Base-by-base conservation (phyloP, 2,113 vertebrate species). In the Balaeniceps rex region DNA sequence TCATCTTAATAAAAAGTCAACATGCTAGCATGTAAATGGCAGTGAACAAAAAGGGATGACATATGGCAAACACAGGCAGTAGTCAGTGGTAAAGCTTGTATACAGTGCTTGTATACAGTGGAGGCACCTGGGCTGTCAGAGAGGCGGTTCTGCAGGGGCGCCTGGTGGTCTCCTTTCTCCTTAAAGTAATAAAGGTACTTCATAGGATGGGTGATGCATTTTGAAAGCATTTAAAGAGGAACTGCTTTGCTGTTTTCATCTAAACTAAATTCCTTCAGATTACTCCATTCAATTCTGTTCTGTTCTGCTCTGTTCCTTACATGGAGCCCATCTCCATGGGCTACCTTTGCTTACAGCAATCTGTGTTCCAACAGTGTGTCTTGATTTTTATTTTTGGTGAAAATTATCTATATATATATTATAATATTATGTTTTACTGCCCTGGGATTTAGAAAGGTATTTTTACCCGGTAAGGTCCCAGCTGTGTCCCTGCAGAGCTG, bases 1-100 rank as follows among this genome's bases (percentile, higher is more conserved):
- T 61, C 87, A 91, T 77, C 58, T 93, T 77, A 85, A 82, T 63
- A 88, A 95, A 92, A 96, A 97, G 44, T 85, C 74, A 97, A 58
- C 49, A 81, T 96, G 80, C 61, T 63, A 91, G 26, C 9, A 33
- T 34, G 57, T 49, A 92, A 97, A 92, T 76, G 65, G 12, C 92
- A 92, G 52, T 22, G 69, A 91, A 47, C 26, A 89, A 77, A 72
- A 75, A 49, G 9, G 38, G 68, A 57, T 5, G 21, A 38, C 70
- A 86, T 19, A 36, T 38, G 54, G 79, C 54, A 94, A 94, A 82
- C 40, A 76, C 9, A 69, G n/a, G 69, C 4, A 0, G 49, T 14
- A 76, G 65, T 65, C 83, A 60, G 65, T 40, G 65, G 33, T 66
- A 68, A 54, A 0, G 3, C 19, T 66, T 66, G 11, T 38, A 26